Evolutionary conservation across 2,113 vertebrate species (phyloP), one percentile per base, ranked within the genome.

Genomic region (Colossoma macropomum): DNA sequence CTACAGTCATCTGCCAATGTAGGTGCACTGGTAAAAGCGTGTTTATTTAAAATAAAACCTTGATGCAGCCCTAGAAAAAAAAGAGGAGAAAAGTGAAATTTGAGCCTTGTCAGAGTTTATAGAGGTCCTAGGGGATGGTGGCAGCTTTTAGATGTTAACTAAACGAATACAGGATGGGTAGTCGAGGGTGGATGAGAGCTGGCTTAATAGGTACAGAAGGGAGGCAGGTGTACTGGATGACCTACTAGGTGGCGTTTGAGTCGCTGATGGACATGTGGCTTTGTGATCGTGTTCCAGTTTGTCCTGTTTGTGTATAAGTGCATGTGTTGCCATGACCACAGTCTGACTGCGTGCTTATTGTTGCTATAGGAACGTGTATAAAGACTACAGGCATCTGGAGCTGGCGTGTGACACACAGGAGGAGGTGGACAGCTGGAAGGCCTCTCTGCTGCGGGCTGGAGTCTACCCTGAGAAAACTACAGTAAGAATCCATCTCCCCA

Each of bases 381-480:
- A 98, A 93, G 96, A 98, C 95, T 97, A 98, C 92, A 96, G 94
- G 83, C 95, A 94, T 91, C 94, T 98, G 90, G 97, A 98, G 92
- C 92, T 98, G 90, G 95, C 96, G 75, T 97, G 96, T 87, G 95
- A 95, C 89, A 95, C 95, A 75, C 97, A 96, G 89, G 97, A 97
- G 90, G 96, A 97, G 83, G 89, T 97, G 89, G 96, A 98, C 94
- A 96, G 96, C 95, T 98, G 97, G 97, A 98, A 97, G 91, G 95
- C 95, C n/a, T 98, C 97, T 86, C 92, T 98, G 60, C 94, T 98
- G 0, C 94, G 96, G 86, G 96, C 96, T 3, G 96, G 97, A 80
- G 95, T 98, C 87, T 97, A 96, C 91, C 96, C 96, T 25, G 97
- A 98, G 90, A 96, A 95, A 90, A 94, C 95, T 89, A 84, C 90